Percentiles rank a stretch among this genome's conserved stretches.
Conservation (phyloP, 2,797 vertebrate species). For the Distichodus sexfasciatus region DNA sequence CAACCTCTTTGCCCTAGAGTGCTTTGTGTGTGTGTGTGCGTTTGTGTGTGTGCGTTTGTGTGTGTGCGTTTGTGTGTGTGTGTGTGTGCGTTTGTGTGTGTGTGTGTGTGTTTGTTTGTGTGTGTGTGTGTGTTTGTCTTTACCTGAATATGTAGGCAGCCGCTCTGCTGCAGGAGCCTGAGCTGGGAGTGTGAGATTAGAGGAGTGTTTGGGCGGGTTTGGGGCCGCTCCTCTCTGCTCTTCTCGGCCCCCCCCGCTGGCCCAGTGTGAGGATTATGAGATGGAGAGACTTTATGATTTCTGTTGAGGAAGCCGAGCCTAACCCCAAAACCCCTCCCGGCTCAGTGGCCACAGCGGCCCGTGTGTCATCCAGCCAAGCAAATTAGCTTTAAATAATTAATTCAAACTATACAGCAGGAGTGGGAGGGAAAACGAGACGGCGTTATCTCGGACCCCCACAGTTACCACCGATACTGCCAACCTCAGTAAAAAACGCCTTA, state of each 20-base stretch:
- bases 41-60: neutral
- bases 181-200: slow-evolving; percentile 1
- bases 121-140: neutral
- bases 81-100: neutral
- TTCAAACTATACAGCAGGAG: too few species aligned
- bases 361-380: too few species aligned
- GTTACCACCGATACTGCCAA: too few species aligned
- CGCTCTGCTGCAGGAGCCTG: neutral
- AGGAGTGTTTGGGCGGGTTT: neutral
- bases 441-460: too few species aligned
- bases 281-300: neutral
- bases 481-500: too few species aligned
- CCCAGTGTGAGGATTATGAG: slow-evolving; percentile 18
- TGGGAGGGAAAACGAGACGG: too few species aligned
- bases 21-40: too few species aligned
- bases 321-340: neutral
- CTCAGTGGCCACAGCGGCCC: neutral
- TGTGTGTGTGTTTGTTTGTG: neutral
- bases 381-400: too few species aligned
- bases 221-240: neutral
- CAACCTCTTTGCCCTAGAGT: too few species aligned
- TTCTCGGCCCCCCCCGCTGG: neutral
- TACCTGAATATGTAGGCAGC: slow-evolving; percentile 3
- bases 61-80: neutral
- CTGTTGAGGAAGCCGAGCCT: neutral